Conservation (phyloP, 2,797 vertebrate species). For the Nyctalus aviator region DNA sequence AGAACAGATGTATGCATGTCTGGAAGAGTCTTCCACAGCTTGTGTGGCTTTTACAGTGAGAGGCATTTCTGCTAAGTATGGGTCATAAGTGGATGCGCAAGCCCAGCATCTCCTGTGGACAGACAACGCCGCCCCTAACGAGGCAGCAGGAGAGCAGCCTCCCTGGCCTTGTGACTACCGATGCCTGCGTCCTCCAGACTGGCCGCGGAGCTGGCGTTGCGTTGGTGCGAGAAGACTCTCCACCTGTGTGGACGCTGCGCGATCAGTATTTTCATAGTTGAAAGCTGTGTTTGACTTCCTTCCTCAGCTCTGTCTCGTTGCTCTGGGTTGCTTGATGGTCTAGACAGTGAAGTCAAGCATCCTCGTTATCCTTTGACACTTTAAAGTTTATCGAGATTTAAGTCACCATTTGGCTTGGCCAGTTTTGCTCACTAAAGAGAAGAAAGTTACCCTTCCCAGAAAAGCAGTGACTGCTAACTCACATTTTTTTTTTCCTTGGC, state of each 20-base stretch:
- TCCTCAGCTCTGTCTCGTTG: not conserved
- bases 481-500: too few species aligned
- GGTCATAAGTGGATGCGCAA: conserved; percentile 28
- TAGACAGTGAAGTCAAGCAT: not conserved
- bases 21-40: conserved; percentile 46
- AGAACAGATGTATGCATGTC: not conserved
- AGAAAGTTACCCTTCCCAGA: not conserved
- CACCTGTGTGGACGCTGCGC: not conserved
- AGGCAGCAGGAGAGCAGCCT: not conserved
- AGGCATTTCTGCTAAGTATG: conserved; percentile 50
- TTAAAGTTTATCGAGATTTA: not conserved
- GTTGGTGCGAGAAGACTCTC: not conserved
- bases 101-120: not conserved
- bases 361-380: not conserved
- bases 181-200: not conserved
- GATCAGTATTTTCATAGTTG: not conserved
- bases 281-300: not conserved
- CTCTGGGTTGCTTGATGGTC: not conserved
- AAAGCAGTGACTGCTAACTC: conserved; percentile 8
- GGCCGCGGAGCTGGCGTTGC: not conserved
- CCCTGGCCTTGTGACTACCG: not conserved
- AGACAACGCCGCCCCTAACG: conserved; percentile 6
- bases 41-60: conserved; percentile 2
- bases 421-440: conserved; percentile 8
- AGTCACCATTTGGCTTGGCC: not conserved